Conservation (phyloP, 2,797 vertebrate species). For the Dendrocincla fuliginosa region DNA sequence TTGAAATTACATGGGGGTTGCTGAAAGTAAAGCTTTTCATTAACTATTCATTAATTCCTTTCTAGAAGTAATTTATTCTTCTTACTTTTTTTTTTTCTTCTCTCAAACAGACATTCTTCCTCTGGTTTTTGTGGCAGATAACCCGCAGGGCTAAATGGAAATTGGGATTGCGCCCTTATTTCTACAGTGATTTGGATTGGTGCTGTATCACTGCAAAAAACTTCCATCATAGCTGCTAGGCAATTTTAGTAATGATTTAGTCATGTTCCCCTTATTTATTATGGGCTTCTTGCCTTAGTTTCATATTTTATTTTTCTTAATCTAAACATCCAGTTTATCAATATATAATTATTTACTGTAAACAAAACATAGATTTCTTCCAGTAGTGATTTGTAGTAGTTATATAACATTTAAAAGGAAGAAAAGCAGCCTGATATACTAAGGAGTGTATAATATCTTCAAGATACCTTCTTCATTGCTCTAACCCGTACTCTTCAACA, state of each 20-base stretch:
- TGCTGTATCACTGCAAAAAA: not conserved
- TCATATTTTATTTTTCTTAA: not conserved
- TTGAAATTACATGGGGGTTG: not conserved
- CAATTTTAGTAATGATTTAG: not conserved
- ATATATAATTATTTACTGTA: not conserved
- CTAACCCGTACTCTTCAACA: not conserved
- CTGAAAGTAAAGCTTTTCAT: not conserved
- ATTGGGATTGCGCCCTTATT: slow-evolving; percentile 1
- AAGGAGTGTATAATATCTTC: not conserved
- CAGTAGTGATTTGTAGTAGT: not conserved
- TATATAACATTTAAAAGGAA: not conserved
- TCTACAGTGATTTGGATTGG: not conserved
- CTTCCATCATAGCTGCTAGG: not conserved
- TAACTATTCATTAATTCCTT: not conserved
- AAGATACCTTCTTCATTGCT: not conserved
- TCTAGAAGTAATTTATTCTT: not conserved
- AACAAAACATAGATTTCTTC: not conserved
- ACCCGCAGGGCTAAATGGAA: not conserved
- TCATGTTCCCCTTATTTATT: not conserved
- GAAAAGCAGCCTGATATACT: not conserved
- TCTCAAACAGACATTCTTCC: not conserved
- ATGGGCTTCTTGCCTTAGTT: not conserved
- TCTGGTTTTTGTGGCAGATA: not conserved
- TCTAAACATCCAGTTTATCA: not conserved
- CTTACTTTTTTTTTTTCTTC: not conserved